Base-by-base conservation (phyloP, 2,797 vertebrate species). In the Falco peregrinus region DNA sequence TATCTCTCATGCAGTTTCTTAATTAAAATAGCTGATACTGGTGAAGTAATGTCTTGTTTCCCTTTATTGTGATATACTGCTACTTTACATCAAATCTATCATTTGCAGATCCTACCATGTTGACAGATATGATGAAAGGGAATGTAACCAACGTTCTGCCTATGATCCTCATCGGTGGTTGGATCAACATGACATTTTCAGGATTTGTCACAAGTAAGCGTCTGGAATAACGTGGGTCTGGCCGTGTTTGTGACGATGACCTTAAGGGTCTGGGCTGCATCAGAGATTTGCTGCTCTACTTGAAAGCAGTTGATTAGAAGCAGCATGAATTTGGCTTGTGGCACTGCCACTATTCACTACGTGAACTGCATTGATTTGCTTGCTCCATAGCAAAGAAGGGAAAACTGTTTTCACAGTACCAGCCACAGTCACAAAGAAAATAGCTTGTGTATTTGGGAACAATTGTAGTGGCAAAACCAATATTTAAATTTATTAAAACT, bases 141-240 rank as follows among this genome's bases (percentile, higher is more conserved):
- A 99, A 99, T 31, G 99, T 99, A 83, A 99, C 99, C 60, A 99
- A 99, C 6, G 99, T 99, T 53, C 98, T 99, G 95, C 99, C 99
- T 47, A 99, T 99, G 99, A 99, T 99, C 96, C 99, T 99, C 74
- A 99, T 99, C 3, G 99, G 99, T 28, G 99, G 99, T 12, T 99
- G 99, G 99, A 99, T 99, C 97, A 99, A 99, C 97, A 99, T 99
- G 99, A 99, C 99, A 2, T 99, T 99, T 96, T 99, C 99, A 5
- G 99, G 99, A 95, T 99, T 99, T 98, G 99, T 99, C 90, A 99
- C 99, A 96, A 99, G 99, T 99, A 98, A 98, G 98, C 96, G 35
- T 60, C 48, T 43, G 33, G 28, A 59, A 14, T 78, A 39, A 47
- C 13, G 0, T 1, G 24, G 35, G 12, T 89, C 50, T 68, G 50